Base-by-base conservation (phyloP, 1,140 invertebrate genomes). In the Ips nitidus region DNA sequence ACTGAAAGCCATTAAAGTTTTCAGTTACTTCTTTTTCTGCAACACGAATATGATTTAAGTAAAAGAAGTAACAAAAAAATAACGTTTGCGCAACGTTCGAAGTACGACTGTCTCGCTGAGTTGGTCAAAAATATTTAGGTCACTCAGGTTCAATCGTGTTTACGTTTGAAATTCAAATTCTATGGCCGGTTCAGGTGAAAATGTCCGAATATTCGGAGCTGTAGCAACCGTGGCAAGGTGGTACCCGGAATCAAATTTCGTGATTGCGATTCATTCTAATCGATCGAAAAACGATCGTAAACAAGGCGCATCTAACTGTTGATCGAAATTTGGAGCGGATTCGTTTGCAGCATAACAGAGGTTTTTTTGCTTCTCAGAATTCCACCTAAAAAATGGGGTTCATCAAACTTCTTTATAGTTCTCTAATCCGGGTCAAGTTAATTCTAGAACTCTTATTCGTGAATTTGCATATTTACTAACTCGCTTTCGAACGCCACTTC, bases 261-360 rank as follows among this genome's bases (percentile, higher is more conserved):
- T 66, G 4, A 66, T 53, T 52, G 52, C 53, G 62, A 66, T 56
- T 57, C 52, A 57, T 40, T n/a, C n/a, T 7, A 53, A 64, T 64
- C 61, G 61, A 64, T 55, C 38, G 22, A 42, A 66, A 45, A 66
- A 55, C 63, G 6, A 1, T 41, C 7, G 63, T 66, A 57, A 57
- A 37, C 52, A 59, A 59, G 4, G 39, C 41, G 41, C 38, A 56
- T 66, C 53, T 66, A 66, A 66, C 63, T 56, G 63, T 66, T 42
- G 1, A 41, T 56, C 4, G 39, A 55, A 40, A 66, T 52, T 66
- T 66, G 52, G 63, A 66, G 53, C 57, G 39, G 57, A 59, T 41
- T 59, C 37, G 6, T 59, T 59, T 41, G 40, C 40, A 59, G 7
- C 63, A 53, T 41, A 56, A 66, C 52, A 41, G 56, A 58, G 5